phyloP scores from a whole-genome alignment of 2,113 vertebrate species.

The human (Homo sapiens) region GRCh38 chr4:119021001-119021500 shows the following conservation, averaged over 20 bases:
- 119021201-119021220: neutral
- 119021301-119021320: neutral
- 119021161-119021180: neutral
- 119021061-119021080: neutral
- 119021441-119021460: neutral
- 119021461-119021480: neutral
- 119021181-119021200: neutral
- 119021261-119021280: neutral
- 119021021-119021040: neutral
- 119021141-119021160: neutral
- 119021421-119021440: neutral
- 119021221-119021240: neutral
- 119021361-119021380: neutral
- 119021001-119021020: neutral
- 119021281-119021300: neutral
- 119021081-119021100: neutral
- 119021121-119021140: neutral
- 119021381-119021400: neutral
- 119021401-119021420: neutral
- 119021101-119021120: neutral
- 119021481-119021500: neutral
- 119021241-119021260: neutral
- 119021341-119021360: neutral
- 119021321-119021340: neutral
- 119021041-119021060: neutral